A percentile compares a stretch with the other conserved stretches of the same genome.
These are phyloP conservation scores for Oreotrochilus melanogaster DNA, from an alignment of 2,113 vertebrate genomes.

Conservation along the genomic window DNA sequence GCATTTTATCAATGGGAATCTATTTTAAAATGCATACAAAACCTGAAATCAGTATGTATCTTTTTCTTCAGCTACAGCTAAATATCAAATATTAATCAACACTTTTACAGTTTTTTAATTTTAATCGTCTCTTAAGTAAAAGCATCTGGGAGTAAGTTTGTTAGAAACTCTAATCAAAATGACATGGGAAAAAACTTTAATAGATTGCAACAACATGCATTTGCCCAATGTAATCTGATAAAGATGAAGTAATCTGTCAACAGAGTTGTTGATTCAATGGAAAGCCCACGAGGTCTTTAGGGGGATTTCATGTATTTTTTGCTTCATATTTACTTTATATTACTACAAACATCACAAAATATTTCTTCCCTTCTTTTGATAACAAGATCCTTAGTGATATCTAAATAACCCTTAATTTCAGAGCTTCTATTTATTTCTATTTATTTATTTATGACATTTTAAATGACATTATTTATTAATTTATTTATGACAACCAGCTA, in stretches of 20 bases:
- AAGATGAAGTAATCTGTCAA: background rate
- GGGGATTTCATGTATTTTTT: background rate
- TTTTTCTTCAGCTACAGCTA: background rate
- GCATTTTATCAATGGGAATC: background rate
- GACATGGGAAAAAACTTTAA: background rate
- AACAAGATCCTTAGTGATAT: background rate
- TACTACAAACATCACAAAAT: background rate
- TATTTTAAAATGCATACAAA: background rate
- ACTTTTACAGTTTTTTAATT: background rate
- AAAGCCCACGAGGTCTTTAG: background rate
- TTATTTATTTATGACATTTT: slow-evolving; percentile 10
- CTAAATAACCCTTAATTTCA: background rate
- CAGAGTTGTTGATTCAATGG: background rate
- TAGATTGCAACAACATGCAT: background rate
- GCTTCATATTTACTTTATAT: slow-evolving; percentile 12
- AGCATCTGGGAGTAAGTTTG: background rate
- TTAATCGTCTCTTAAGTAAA: background rate
- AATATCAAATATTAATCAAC: background rate
- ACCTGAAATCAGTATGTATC: background rate
- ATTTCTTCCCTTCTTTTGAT: slow-evolving; percentile 42
- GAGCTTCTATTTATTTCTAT: background rate
- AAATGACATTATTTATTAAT: background rate
- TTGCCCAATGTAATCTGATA: background rate
- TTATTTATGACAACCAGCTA: slow-evolving; percentile 27
- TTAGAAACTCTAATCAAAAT: background rate